phyloP scores from a whole-genome alignment of 2,888 invertebrate species.

The Automeris io region DNA sequence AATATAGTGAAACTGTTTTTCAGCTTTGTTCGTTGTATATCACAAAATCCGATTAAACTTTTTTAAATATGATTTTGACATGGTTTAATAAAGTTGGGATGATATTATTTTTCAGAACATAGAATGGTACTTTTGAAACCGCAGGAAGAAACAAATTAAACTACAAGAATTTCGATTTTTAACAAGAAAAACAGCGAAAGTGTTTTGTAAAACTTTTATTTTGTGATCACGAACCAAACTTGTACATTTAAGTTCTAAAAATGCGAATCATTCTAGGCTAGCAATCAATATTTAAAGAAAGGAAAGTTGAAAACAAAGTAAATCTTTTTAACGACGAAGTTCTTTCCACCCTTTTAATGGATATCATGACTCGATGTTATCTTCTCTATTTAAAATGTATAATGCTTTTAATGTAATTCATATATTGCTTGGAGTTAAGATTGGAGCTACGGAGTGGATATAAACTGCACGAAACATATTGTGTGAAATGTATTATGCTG shows the following conservation, averaged over 20 bases:
- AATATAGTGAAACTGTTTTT: too few relatives aligned
- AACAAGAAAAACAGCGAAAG: conserved; percentile 55
- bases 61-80: too few relatives aligned
- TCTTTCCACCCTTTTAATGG: conserved; percentile 32
- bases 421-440: too few relatives aligned
- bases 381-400: conserved; percentile 2
- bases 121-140: too few relatives aligned
- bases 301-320: conserved; percentile 52
- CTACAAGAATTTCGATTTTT: conserved; percentile 47
- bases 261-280: conserved; percentile 60
- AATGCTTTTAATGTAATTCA: background rate
- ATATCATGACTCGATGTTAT: conserved; percentile 14
- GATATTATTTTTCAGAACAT: too few relatives aligned
- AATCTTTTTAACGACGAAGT: conserved; percentile 39
- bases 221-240: conserved; percentile 63
- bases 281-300: conserved; percentile 66
- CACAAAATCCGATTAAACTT: too few relatives aligned
- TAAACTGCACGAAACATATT: too few relatives aligned
- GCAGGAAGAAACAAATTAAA: too few relatives aligned
- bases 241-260: conserved; percentile 68
- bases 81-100: too few relatives aligned
- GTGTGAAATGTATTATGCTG: too few relatives aligned
- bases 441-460: too few relatives aligned
- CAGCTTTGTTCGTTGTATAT: too few relatives aligned
- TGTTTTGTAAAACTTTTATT: conserved; percentile 60